These are phyloP conservation scores for Tachina lurida DNA, from an alignment of 2,888 invertebrate genomes.

Conservation along the genomic window DNA sequence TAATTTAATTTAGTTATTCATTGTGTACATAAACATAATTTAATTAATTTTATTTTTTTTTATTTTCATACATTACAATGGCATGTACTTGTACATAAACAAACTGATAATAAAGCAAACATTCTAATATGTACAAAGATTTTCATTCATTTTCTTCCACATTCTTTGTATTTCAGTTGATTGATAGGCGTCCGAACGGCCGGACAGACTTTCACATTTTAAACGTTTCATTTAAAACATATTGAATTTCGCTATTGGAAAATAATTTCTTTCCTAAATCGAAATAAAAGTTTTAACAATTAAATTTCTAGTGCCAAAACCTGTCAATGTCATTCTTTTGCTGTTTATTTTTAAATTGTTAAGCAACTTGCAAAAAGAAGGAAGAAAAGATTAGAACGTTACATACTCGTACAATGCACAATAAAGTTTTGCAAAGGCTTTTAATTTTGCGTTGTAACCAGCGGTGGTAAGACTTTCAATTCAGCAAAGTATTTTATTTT, in stretches of 20 bases:
- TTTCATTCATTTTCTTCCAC: constrained; percentile 25
- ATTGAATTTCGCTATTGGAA: constrained; percentile 7
- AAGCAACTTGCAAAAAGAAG: constrained; percentile 6
- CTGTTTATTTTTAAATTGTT: neutral
- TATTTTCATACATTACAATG: neutral
- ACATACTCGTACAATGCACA: constrained; percentile 47
- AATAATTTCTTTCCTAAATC: constrained; percentile 7
- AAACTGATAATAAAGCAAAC: constrained; percentile 49
- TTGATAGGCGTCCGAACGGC: constrained; percentile 22
- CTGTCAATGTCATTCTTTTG: neutral
- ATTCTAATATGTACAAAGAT: constrained; percentile 21
- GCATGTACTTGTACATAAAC: constrained; percentile 27
- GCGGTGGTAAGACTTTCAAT: constrained; percentile 70
- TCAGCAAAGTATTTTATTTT: neutral
- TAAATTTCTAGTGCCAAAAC: too few species aligned
- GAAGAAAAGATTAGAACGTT: neutral
- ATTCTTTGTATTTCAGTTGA: constrained; percentile 39
- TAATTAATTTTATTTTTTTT: neutral
- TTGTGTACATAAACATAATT: neutral
- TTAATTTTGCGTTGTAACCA: constrained; percentile 42
- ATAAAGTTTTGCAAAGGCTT: constrained; percentile 61
- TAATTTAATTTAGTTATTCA: constrained; percentile 16
- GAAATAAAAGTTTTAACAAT: neutral
- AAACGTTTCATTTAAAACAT: neutral
- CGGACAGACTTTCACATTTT: neutral